These are phyloP conservation scores for Sclerodermus sp. DNA, from an alignment of 2,888 invertebrate species.

Conservation along the genomic window DNA sequence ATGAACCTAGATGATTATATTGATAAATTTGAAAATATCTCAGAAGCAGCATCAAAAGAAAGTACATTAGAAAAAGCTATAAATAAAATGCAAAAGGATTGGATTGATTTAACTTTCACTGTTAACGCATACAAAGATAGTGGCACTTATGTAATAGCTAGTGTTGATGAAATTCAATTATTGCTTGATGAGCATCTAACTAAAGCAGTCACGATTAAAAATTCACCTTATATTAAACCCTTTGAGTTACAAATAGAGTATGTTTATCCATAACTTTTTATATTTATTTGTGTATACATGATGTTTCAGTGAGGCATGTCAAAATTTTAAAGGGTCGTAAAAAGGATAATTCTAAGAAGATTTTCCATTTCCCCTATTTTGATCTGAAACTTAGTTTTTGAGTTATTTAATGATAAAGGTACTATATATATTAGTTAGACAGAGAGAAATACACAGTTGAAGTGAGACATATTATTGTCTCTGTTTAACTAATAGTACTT, in stretches of 20 bases:
- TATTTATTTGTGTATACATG: neutral
- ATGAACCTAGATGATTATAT: conserved; percentile 84
- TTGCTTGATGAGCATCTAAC: conserved; percentile 93
- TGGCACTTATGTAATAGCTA: conserved; percentile 85
- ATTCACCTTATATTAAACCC: conserved; percentile 94
- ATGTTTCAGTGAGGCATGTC: neutral
- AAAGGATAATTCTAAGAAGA: too few species aligned
- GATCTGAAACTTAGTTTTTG: too few species aligned
- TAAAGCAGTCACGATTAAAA: conserved; percentile 95
- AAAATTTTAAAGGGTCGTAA: too few species aligned
- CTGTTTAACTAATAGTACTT: too few species aligned
- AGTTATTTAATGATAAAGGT: too few species aligned
- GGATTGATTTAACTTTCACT: conserved; percentile 78
- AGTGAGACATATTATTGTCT: too few species aligned
- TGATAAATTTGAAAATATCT: conserved; percentile 84
- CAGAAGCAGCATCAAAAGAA: conserved; percentile 94
- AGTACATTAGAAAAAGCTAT: conserved; percentile 86
- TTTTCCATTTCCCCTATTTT: too few species aligned
- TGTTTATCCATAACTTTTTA: conserved; percentile 2
- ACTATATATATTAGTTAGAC: too few species aligned
- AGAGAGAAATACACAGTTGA: too few species aligned
- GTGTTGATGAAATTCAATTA: conserved; percentile 92
- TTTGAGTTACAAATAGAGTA: conserved; percentile 82
- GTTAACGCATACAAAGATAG: conserved; percentile 83
- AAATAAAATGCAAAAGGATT: conserved; percentile 88